Evolutionary conservation across 2,113 vertebrate species (phyloP).

Genomic region (Podarcis muralis): DNA sequence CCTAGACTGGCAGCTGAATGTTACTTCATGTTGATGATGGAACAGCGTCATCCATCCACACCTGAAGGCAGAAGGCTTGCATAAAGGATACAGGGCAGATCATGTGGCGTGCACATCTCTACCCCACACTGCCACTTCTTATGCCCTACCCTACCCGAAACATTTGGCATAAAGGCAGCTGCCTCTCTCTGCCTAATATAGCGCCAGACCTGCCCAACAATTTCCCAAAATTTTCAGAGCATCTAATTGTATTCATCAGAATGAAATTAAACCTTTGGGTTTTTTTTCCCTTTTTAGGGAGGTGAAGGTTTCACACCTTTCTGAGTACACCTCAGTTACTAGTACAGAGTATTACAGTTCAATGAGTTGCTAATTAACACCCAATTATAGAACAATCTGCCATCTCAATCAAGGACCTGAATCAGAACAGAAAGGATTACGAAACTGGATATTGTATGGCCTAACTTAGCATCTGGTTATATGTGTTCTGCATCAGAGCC

Average conservation of each 20-base stretch:
- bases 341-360: slow-evolving; percentile 19
- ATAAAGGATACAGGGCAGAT: background rate
- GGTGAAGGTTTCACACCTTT: slow-evolving; percentile 20
- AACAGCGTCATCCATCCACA: background rate
- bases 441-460: background rate
- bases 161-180: background rate
- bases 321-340: slow-evolving; percentile 3
- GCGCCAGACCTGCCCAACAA: background rate
- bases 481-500: too few relatives aligned
- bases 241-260: background rate
- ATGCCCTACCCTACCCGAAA: too few relatives aligned
- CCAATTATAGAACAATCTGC: slow-evolving; percentile 7
- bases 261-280: background rate
- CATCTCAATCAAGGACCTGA: slow-evolving; percentile 9
- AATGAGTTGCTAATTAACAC: slow-evolving; percentile 31
- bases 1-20: too few relatives aligned
- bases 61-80: background rate
- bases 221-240: background rate
- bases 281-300: background rate
- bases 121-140: background rate
- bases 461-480: background rate
- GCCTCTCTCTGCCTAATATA: background rate
- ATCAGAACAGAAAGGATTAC: background rate
- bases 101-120: background rate
- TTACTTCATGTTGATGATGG: background rate